Percentiles rank a stretch among this genome's conserved stretches.
phyloP scores from a whole-genome alignment of 1,140 invertebrate genomes.

The fruit fly (Drosophila melanogaster) region Release_6_plus_ISO1_MT NT_033777.3:17833001-17833500 shows the following conservation, averaged over 20 bases:
- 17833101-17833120: constrained; percentile 23
- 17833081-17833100: constrained; percentile 53
- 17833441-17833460: constrained; percentile 34
- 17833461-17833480: constrained; percentile 67
- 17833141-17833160: constrained; percentile 40
- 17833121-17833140: neutral
- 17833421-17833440: constrained; percentile 33
- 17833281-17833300: neutral
- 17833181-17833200: constrained; percentile 57
- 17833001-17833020: constrained; percentile 21
- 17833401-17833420: constrained; percentile 65
- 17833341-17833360: constrained; percentile 5
- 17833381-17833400: constrained; percentile 23
- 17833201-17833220: neutral
- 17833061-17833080: constrained; percentile 53
- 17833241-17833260: constrained; percentile 11
- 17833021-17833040: constrained; percentile 16
- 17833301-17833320: neutral
- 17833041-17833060: constrained; percentile 52
- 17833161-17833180: constrained; percentile 63
- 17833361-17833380: constrained; percentile 38
- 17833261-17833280: constrained; percentile 4
- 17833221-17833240: constrained; percentile 3
- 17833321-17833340: neutral
- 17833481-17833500: constrained; percentile 66